These are phyloP conservation scores for Euproctis similis DNA, from an alignment of 2,888 invertebrate genomes.

Conservation along the genomic window DNA sequence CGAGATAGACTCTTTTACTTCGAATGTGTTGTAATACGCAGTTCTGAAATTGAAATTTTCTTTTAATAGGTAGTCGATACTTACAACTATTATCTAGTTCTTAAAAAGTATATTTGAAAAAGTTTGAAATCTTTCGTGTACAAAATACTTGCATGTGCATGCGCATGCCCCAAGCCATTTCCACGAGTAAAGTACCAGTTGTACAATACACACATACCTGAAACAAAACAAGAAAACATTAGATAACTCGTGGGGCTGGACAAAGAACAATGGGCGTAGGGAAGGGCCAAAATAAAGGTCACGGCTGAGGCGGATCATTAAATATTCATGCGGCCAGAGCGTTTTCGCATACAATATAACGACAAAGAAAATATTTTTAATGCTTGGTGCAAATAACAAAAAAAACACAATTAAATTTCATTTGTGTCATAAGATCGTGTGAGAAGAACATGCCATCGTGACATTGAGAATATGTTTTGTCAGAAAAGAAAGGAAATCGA, in stretches of 20 bases:
- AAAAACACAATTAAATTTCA: slow-evolving; percentile 26
- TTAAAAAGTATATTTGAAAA: no score
- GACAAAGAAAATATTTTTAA: slow-evolving; percentile 48
- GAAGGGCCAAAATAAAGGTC: slow-evolving; percentile 66
- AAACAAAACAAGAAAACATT: slow-evolving; percentile 43
- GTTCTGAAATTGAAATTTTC: no score
- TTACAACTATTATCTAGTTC: no score
- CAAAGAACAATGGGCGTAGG: slow-evolving; percentile 51
- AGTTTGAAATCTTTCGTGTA: no score
- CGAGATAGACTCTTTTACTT: no score
- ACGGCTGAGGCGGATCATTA: slow-evolving; percentile 49
- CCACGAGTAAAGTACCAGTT: no score
- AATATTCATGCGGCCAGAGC: slow-evolving; percentile 50
- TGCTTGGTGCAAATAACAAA: slow-evolving; percentile 33
- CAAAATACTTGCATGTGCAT: no score
- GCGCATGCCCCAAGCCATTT: no score
- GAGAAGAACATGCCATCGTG: slow-evolving; percentile 20
- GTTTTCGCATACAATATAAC: slow-evolving; percentile 52
- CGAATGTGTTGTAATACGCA: no score
- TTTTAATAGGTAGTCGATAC: no score
- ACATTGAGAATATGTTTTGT: slow-evolving; percentile 40
- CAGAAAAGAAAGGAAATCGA: no score
- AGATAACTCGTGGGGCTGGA: slow-evolving; percentile 37
- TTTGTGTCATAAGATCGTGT: slow-evolving; percentile 30
- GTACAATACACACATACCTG: slow-evolving; percentile 32